A percentile compares a stretch with the other conserved stretches of the same genome.
These are phyloP conservation scores for Apostichopus californicus DNA, from an alignment of 35 echinoderm and acorn worm species.

Conservation along the genomic window DNA sequence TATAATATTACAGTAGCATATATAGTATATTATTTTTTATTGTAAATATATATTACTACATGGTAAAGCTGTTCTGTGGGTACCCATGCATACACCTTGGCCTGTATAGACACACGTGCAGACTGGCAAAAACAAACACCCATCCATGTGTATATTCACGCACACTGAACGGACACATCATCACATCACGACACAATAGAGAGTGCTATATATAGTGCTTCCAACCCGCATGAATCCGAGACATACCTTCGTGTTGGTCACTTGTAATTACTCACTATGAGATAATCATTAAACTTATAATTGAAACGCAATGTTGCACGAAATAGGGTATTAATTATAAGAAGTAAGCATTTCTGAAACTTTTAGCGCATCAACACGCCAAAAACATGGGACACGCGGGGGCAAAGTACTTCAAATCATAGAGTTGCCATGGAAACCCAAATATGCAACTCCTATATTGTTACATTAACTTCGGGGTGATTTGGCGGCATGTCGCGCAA, in stretches of 20 bases:
- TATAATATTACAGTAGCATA: no score
- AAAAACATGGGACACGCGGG: not conserved
- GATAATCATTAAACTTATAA: not conserved
- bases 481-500: no score
- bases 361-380: not conserved
- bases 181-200: no score
- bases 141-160: no score
- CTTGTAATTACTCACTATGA: not conserved
- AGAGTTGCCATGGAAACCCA: not conserved
- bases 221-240: not conserved
- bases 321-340: slow-evolving; percentile 37
- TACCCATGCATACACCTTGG: no score
- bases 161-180: not conserved
- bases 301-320: slow-evolving; percentile 32
- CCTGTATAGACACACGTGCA: no score
- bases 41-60: no score
- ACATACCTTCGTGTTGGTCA: not conserved
- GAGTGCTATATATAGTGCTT: not conserved
- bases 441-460: not conserved
- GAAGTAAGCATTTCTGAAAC: not conserved
- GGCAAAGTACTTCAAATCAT: not conserved
- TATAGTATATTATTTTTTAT: no score
- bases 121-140: no score
- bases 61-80: no score
- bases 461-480: no score